Evolutionary conservation across 2,888 invertebrate genomes (phyloP), one percentile per base, ranked within the genome.

Genomic region (Salpingus planirostris): DNA sequence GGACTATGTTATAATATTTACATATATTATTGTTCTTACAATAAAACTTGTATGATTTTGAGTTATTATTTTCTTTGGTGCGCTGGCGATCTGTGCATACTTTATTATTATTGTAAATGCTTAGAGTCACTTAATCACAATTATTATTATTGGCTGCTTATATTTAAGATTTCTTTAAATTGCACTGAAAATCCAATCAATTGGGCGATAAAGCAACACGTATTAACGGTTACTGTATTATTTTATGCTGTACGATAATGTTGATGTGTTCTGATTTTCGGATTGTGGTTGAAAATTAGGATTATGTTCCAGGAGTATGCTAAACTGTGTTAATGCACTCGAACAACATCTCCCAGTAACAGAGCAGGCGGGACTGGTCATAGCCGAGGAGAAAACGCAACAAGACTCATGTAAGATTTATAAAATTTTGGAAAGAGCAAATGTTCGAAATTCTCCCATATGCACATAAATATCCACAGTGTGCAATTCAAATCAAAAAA

Each of bases 301-400:
- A 35, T 47, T 59, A 45, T 62, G 76, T 80, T 79, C 63, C 78
- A 80, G 80, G 79, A 89, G 88, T 79, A 88, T 89, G 87, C 80
- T 88, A 79, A 89, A 89, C 81, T 88, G 88, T 76, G 87, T 88
- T 71, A 89, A 89, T 77, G 84, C 85, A 62, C 76, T 87, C 73
- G 88, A 89, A 71, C 87, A 85, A 64, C 86, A 85, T 73, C 76
- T 87, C 71, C 86, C 85, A 60, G 69, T 70, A 57, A 75, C 78
- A 62, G 81, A 82, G 71, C 79, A 79, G 66, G 78, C 80, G 66
- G 80, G 80, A 64, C 73, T 82, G 67, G 79, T 80, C 70, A 73
- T 78, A 67, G 76, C 78, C 59, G 81, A 81, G 71, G 80, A 80
- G 70, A 80, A 80, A 68, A 76, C 78, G 64, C 78, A 78, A 67